These are phyloP conservation scores for Simalia tracyae DNA, from an alignment of 2,797 vertebrate species.

Conservation along the genomic window DNA sequence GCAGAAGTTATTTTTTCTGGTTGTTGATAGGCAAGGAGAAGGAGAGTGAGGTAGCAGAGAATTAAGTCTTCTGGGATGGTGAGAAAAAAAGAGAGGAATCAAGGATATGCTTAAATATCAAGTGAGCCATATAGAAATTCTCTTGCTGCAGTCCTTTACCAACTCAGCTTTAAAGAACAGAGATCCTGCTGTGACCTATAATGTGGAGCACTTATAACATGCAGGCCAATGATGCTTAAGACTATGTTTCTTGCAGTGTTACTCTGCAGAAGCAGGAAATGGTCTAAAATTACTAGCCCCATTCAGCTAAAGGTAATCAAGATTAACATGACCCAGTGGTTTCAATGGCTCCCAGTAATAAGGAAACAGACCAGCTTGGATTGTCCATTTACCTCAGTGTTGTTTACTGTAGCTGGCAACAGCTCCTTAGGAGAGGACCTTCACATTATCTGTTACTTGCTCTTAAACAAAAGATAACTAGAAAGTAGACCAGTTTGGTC, in stretches of 20 bases:
- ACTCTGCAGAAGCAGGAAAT: not conserved
- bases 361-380: not conserved
- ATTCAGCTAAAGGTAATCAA: not conserved
- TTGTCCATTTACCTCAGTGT: not conserved
- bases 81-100: not conserved
- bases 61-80: conserved; percentile 1
- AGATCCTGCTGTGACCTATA: not conserved
- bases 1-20: conserved; percentile 59
- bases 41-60: conserved; percentile 9
- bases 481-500: not conserved
- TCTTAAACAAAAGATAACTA: not conserved
- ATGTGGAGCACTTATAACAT: not conserved
- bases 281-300: not conserved
- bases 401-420: not conserved
- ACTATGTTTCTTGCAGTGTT: not conserved
- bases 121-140: conserved; percentile 32
- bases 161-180: not conserved
- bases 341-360: not conserved
- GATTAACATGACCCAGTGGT: not conserved
- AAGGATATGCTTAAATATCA: not conserved
- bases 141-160: not conserved
- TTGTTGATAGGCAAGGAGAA: conserved; percentile 34
- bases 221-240: not conserved
- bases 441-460: not conserved
- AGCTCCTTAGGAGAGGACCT: not conserved